These are phyloP conservation scores for Pristis pectinata DNA, from an alignment of 2,797 vertebrate genomes.

Conservation along the genomic window DNA sequence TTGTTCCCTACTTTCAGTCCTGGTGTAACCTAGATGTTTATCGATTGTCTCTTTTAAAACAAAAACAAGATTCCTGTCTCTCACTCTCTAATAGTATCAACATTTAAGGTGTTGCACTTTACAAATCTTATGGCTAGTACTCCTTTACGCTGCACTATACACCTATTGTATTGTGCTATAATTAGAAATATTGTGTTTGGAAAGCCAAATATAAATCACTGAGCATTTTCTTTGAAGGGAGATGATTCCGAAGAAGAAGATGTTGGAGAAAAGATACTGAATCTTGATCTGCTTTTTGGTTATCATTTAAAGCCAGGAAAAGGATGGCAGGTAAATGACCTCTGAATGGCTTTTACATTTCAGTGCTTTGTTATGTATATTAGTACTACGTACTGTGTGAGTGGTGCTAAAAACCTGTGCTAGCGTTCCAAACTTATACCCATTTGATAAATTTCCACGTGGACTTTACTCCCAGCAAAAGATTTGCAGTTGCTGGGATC, in stretches of 20 bases:
- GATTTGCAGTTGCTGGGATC: not conserved
- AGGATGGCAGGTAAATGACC: slow-evolving; percentile 65
- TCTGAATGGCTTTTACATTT: not conserved
- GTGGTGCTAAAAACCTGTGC: not conserved
- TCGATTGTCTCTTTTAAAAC: not conserved
- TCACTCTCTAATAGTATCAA: not conserved
- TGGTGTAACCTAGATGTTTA: not conserved
- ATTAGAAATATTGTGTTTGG: not conserved
- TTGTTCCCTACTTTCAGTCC: not conserved
- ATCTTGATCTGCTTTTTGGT: slow-evolving; percentile 85
- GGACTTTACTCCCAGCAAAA: not conserved
- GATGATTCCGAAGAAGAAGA: slow-evolving; percentile 56
- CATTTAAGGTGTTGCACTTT: not conserved
- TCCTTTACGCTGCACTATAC: no score
- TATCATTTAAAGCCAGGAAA: slow-evolving; percentile 90
- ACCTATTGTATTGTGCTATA: not conserved
- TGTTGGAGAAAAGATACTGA: slow-evolving; percentile 62
- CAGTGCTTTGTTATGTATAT: not conserved
- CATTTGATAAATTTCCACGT: not conserved
- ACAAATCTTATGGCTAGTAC: not conserved
- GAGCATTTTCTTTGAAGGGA: slow-evolving; percentile 52
- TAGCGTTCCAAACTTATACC: not conserved
- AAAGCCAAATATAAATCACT: not conserved
- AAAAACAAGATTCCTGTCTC: not conserved
- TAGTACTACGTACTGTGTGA: not conserved